phyloP scores from a whole-genome alignment of 2,888 invertebrate species.

The Formica aserva region DNA sequence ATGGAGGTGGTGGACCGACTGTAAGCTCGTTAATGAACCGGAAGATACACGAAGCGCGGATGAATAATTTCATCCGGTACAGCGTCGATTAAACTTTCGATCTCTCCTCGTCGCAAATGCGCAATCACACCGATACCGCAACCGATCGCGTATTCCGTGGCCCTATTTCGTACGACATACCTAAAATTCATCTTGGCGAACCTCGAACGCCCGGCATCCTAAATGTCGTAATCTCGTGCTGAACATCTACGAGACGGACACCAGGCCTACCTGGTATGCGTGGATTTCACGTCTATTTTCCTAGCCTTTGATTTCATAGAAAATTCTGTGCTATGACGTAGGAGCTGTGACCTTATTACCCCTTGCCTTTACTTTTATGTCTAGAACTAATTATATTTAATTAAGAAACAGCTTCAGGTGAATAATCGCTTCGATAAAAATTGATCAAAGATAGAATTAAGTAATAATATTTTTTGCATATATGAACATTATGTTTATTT shows the following conservation, averaged over 20 bases:
- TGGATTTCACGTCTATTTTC: conserved; percentile 19
- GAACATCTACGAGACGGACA: conserved; percentile 1
- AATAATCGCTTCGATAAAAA: not conserved
- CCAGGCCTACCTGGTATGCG: conserved; percentile 8
- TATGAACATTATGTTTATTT: not conserved
- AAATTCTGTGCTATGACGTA: not conserved
- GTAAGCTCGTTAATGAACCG: conserved; percentile 37
- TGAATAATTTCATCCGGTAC: conserved; percentile 23
- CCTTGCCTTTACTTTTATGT: not conserved
- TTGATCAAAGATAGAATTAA: not conserved
- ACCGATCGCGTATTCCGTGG: not conserved
- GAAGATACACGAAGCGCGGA: conserved; percentile 38
- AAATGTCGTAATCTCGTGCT: conserved; percentile 34
- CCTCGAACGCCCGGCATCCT: conserved; percentile 30
- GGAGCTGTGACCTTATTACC: not conserved
- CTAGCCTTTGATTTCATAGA: not conserved
- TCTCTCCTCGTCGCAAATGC: not conserved
- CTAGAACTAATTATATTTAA: not conserved
- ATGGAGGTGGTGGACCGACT: conserved; percentile 33
- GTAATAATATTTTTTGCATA: not conserved
- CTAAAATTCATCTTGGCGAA: conserved; percentile 35
- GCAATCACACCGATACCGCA: not conserved
- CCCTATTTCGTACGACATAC: conserved; percentile 35
- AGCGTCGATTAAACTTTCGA: not conserved
- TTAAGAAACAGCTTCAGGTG: not conserved